Percentiles rank a stretch among this genome's conserved stretches.
Evolutionary conservation across 2,797 vertebrate species (phyloP).

Genomic region (Mallotus villosus): DNA sequence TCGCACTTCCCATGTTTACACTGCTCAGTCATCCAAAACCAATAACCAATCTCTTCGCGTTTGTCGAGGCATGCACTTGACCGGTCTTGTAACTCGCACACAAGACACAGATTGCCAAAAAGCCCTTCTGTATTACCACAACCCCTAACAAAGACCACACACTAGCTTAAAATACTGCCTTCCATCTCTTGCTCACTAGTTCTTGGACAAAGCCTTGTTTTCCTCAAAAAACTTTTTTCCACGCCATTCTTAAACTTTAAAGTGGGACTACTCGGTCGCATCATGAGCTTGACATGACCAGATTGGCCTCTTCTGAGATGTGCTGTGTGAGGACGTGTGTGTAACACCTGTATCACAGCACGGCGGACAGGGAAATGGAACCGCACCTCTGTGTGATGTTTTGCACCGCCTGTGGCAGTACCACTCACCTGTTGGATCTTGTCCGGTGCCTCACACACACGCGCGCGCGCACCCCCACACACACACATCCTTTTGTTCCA

Average conservation of each 20-base stretch:
- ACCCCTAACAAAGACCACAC: no score
- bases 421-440: conserved; percentile 16
- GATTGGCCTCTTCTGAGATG: conserved; percentile 2
- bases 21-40: conserved; percentile 45
- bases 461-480: neutral
- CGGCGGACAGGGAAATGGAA: neutral
- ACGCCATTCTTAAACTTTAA: neutral
- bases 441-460: neutral
- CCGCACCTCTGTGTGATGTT: conserved; percentile 16
- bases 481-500: neutral
- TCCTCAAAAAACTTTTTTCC: no score
- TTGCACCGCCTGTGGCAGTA: neutral
- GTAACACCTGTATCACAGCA: neutral
- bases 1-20: conserved; percentile 41
- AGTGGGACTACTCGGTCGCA: neutral
- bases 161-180: no score
- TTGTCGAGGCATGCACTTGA: conserved; percentile 58
- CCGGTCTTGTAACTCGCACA: conserved; percentile 29
- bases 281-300: neutral
- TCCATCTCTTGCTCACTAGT: no score
- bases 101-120: neutral
- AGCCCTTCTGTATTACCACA: no score
- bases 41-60: conserved; percentile 57
- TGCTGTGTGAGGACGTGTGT: neutral
- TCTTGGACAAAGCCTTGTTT: no score